Evolutionary conservation across 2,113 vertebrate genomes (phyloP), one percentile per base, ranked within the genome.

Genomic region (Sitta europaea): DNA sequence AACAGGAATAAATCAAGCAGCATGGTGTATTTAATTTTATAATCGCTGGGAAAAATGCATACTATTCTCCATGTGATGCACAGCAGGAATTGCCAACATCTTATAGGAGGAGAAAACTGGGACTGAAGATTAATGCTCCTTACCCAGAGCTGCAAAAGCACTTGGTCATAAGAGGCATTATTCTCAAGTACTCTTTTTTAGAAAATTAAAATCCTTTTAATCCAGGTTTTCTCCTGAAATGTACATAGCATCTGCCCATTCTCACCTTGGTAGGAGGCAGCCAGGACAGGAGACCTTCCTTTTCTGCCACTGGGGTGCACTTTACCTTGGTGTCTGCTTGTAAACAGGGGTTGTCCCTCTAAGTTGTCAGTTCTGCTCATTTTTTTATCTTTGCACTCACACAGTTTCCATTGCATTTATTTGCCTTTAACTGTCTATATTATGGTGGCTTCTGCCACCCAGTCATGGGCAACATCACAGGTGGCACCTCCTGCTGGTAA

Each of bases 1-100:
- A 93, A 86, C n/a, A 86, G 59, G 75, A 93, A 62, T 73, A 90
- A 93, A 93, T 92, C 78, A 66, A 94, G 54, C 63, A 88, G 27
- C 1, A 1, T 42, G 23, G 31, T 53, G 33, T 59, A 71, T 90
- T 94, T 92, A 80, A 63, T 90, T 86, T 66, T 79, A 53, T 85
- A 85, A 92, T 81, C 75, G 71, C 81, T 82, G 54, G 38, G 28
- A 29, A 33, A 33, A 96, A 79, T 65, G 71, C 31, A 2, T 83
- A 29, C 77, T 84, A 53, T 83, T 94, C 28, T 83, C 48, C 12
- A 14, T 36, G 31, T 55, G 48, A 83, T 74, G 23, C 43, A 91
- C 29, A 42, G 78, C 50, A 80, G 75, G 74, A 92, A 92, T 40
- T 90, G 63, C 80, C 48, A 94, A 2, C 23, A 17, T 73, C 72